phyloP scores from a whole-genome alignment of 2,888 invertebrate species.

The Tetheella fluctuosa region DNA sequence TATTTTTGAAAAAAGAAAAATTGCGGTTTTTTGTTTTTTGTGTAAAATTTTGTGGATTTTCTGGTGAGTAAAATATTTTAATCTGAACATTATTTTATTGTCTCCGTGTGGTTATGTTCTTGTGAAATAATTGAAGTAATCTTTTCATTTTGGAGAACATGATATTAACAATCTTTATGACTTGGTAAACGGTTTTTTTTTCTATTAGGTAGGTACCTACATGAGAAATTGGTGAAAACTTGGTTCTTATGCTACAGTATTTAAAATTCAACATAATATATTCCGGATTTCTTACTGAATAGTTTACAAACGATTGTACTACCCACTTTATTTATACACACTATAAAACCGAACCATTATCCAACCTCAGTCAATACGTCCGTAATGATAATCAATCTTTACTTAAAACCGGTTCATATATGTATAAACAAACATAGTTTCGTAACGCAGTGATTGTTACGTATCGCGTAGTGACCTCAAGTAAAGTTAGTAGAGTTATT shows the following conservation, averaged over 20 bases:
- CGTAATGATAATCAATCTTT: too few relatives aligned
- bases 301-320: not conserved
- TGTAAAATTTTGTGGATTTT: not conserved
- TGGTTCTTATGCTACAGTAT: not conserved
- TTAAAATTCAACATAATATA: not conserved
- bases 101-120: not conserved
- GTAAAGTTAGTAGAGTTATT: not conserved
- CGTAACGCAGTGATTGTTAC: slow-evolving; percentile 8
- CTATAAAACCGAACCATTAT: too few relatives aligned
- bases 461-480: not conserved
- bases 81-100: not conserved
- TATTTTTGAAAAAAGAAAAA: not conserved
- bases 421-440: slow-evolving; percentile 12
- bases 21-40: slow-evolving; percentile 7
- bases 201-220: not conserved
- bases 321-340: not conserved
- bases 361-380: too few relatives aligned
- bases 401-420: not conserved
- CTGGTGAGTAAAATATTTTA: not conserved
- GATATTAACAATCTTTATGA: too few relatives aligned
- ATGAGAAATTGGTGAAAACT: not conserved
- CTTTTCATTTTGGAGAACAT: not conserved
- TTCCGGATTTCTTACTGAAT: not conserved
- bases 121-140: not conserved
- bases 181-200: too few relatives aligned